phyloP scores from a whole-genome alignment of 2,888 invertebrate genomes.

The Dysmachus trigonus region DNA sequence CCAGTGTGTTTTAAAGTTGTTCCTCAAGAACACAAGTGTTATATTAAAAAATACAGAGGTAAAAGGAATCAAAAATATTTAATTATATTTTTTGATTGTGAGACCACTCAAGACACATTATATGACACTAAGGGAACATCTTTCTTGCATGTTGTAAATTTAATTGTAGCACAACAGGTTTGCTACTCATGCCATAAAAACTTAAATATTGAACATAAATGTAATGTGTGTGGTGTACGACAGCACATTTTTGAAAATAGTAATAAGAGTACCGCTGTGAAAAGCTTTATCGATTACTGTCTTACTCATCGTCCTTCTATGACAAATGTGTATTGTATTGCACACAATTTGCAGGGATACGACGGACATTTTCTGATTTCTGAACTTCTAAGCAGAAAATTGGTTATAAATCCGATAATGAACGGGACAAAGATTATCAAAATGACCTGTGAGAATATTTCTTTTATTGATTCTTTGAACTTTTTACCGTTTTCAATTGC shows the following conservation, averaged over 20 bases:
- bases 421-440: constrained; percentile 30
- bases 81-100: not conserved
- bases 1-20: not conserved
- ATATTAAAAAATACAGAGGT: not conserved
- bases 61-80: not conserved
- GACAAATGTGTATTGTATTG: not conserved
- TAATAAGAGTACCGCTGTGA: not conserved
- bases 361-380: constrained; percentile 32
- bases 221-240: not conserved
- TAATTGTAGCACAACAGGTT: not conserved
- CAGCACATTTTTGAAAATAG: not conserved
- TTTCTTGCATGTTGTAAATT: not conserved
- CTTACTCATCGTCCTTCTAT: not conserved
- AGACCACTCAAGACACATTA: not conserved
- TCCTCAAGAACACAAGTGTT: not conserved
- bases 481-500: constrained; percentile 22
- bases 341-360: constrained; percentile 31
- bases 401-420: constrained; percentile 33
- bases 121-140: not conserved
- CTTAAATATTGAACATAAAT: not conserved
- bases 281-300: constrained; percentile 1
- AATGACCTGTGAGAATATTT: constrained; percentile 19
- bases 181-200: not conserved
- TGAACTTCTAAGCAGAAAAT: constrained; percentile 16
- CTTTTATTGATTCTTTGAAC: constrained; percentile 31